phyloP scores from a whole-genome alignment of 2,888 invertebrate genomes.

The Hydriomena furcata region DNA sequence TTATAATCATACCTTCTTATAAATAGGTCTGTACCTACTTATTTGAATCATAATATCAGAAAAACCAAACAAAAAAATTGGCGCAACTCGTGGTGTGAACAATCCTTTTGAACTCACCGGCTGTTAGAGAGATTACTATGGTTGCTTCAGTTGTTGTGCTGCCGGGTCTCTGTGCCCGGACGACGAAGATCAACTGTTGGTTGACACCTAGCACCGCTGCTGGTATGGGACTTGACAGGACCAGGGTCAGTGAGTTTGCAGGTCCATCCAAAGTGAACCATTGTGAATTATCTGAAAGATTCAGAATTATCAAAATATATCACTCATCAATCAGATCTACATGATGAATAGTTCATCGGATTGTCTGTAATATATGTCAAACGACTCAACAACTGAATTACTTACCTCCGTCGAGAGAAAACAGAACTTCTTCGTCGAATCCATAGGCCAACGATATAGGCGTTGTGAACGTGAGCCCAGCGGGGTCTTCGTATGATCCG shows the following conservation, averaged over 20 bases:
- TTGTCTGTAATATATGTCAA: background rate
- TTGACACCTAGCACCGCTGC: constrained; percentile 38
- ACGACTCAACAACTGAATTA: background rate
- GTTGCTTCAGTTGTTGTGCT: constrained; percentile 25
- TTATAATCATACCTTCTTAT: no score
- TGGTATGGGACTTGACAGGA: constrained; percentile 33
- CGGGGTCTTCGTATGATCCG: constrained; percentile 32
- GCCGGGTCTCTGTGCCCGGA: constrained; percentile 21
- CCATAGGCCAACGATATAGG: constrained; percentile 35
- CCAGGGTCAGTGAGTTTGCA: constrained; percentile 29
- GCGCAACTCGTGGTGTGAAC: no score
- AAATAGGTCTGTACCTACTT: no score
- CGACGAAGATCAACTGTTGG: constrained; percentile 40
- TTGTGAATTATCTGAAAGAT: constrained; percentile 40
- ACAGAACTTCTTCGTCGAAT: constrained; percentile 39
- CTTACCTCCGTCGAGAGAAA: constrained; percentile 44
- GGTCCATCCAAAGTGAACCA: constrained; percentile 38
- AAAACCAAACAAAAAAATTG: no score
- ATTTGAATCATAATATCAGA: no score
- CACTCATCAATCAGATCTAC: background rate
- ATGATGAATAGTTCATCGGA: no score
- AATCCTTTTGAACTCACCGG: constrained; percentile 14
- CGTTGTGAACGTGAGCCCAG: constrained; percentile 27
- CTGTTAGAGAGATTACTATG: constrained; percentile 21
- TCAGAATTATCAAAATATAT: background rate